Conservation (phyloP, 2,888 invertebrate genomes). For the Ectobius pallidus region DNA sequence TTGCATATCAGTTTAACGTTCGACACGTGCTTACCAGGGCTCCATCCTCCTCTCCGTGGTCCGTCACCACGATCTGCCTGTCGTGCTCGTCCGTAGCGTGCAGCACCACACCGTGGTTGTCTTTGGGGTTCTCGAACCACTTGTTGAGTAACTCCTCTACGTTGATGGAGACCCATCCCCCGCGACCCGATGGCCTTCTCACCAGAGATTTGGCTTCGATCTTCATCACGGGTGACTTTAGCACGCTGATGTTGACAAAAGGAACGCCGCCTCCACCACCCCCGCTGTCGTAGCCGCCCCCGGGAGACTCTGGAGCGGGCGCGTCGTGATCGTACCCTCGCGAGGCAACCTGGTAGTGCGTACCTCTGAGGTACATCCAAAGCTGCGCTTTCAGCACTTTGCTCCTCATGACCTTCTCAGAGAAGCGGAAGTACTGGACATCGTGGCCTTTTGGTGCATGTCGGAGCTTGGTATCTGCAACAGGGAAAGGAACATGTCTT, state of each 20-base stretch:
- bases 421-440: constrained; percentile 74
- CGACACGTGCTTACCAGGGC: constrained; percentile 60
- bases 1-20: too few relatives aligned
- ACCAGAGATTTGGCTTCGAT: constrained; percentile 56
- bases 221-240: constrained; percentile 56
- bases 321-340: neutral
- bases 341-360: constrained; percentile 46
- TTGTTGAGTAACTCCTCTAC: constrained; percentile 75
- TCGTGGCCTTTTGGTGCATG: constrained; percentile 70
- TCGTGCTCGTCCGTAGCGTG: constrained; percentile 57
- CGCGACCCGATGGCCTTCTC: constrained; percentile 56
- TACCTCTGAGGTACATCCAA: constrained; percentile 69
- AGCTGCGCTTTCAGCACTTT: constrained; percentile 72
- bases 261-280: neutral
- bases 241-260: constrained; percentile 16
- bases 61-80: constrained; percentile 63
- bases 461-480: constrained; percentile 70
- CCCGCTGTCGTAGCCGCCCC: constrained; percentile 1
- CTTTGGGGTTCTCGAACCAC: constrained; percentile 76
- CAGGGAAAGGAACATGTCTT: constrained; percentile 34
- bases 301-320: constrained; percentile 18
- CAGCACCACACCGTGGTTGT: constrained; percentile 78
- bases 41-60: constrained; percentile 62
- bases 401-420: constrained; percentile 71
- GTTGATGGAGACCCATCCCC: constrained; percentile 77